Base-by-base conservation (phyloP, 1,140 invertebrate genomes). In the Trichoplusia ni region DNA sequence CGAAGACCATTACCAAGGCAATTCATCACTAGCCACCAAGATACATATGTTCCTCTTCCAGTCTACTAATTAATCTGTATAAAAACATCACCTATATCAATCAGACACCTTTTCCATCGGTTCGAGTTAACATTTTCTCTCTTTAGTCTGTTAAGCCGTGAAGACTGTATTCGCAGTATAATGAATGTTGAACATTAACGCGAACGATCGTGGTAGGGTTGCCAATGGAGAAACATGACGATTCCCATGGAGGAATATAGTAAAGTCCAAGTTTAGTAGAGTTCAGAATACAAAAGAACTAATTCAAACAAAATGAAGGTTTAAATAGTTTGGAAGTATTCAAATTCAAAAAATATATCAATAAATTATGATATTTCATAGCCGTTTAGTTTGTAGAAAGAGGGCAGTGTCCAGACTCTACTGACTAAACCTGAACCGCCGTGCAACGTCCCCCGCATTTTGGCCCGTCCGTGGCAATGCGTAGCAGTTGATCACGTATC, bases 111-210 rank as follows among this genome's bases (percentile, higher is more conserved):
- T 21, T 42, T 19, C 16, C 29, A 16, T 31, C 21, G 13, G 11
- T 33, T 31, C 21, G 11, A 18, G 46, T 31, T 49, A 49, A 11
- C n/a, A n/a, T 49, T 49, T 49, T 49, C 46, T 49, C 25, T 49
- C 8, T 31, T 23, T 5, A 6, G 2, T 16, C n/a, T 16, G 13
- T 13, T 11, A 33, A 25, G 23, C 7, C 2, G 16, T 49, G 29
- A 31, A 7, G 27, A 49, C 46, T 18, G 14, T 27, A 9, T 16
- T 27, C 7, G 7, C 31, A 16, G 18, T 8, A 2, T 4, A 31
- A 49, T 49, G 25, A 33, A 31, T 49, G 46, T 49, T 29, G 14
- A 49, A 33, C n/a, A 49, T 25, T 18, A 19, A 33, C 27, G 46
- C 46, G 19, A 14, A 16, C 8, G 8, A n/a, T n/a, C n/a, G 5